These are phyloP conservation scores for Calliopum simillimum DNA, from an alignment of 2,888 invertebrate species.

Conservation along the genomic window DNA sequence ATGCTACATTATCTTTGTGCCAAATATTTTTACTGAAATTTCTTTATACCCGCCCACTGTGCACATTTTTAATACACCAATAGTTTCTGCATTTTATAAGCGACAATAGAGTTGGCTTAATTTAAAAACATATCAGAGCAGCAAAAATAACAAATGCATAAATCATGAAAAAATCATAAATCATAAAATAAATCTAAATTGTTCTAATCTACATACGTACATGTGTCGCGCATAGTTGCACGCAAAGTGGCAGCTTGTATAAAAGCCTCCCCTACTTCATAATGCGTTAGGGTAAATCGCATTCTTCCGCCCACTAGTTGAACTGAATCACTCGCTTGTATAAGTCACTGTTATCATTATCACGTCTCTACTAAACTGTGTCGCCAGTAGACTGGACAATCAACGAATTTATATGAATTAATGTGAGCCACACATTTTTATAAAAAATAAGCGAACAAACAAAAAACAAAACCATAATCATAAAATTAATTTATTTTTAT, in stretches of 20 bases:
- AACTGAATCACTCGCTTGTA: not conserved
- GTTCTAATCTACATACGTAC: not conserved
- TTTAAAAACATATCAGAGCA: not conserved
- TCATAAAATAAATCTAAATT: slow-evolving; percentile 12
- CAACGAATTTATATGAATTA: too few species aligned
- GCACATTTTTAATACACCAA: not conserved
- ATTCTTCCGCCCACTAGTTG: slow-evolving; percentile 14
- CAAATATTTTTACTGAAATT: too few species aligned
- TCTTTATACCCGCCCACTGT: not conserved
- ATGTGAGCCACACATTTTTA: too few species aligned
- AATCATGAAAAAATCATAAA: not conserved
- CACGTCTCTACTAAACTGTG: too few species aligned
- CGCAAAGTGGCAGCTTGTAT: not conserved
- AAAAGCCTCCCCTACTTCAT: slow-evolving; percentile 4
- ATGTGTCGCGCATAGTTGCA: too few species aligned
- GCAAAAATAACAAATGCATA: not conserved
- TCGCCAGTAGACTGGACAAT: too few species aligned
- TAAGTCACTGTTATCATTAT: not conserved
- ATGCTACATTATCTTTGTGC: too few species aligned
- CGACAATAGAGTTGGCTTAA: not conserved
- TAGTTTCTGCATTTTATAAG: not conserved
- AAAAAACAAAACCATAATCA: too few species aligned
- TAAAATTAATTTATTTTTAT: too few species aligned
- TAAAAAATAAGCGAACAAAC: too few species aligned
- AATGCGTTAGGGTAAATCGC: slow-evolving; percentile 5